A percentile compares a stretch with the other conserved stretches of the same genome.
Conservation (phyloP, 2,113 vertebrate genomes). For the Elgaria multicarinata region DNA sequence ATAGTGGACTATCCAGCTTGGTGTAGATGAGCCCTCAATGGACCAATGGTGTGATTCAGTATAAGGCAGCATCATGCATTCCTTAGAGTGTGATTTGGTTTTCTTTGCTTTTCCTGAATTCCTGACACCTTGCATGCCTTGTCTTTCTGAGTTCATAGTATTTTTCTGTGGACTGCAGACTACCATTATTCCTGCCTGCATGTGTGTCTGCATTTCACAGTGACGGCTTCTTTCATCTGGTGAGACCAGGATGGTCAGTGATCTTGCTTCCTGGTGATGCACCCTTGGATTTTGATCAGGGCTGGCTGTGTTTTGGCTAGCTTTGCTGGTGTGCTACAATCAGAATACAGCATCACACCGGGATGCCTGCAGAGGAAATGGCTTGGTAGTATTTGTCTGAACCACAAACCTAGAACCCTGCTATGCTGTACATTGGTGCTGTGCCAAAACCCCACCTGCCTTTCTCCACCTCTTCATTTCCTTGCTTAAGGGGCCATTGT, state of each 20-base stretch:
- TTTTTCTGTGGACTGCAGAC: not conserved
- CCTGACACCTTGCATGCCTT: too few relatives aligned
- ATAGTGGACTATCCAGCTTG: too few relatives aligned
- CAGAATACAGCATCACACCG: not conserved
- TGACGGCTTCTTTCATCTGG: not conserved
- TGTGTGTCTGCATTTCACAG: not conserved
- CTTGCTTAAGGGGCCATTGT: too few relatives aligned
- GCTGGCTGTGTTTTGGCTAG: not conserved
- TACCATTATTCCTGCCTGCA: not conserved
- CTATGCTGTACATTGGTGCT: fast-evolving
- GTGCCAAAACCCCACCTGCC: too few relatives aligned
- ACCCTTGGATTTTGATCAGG: not conserved
- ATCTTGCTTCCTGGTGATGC: not conserved
- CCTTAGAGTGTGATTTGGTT: too few relatives aligned
- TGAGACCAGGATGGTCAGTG: not conserved
- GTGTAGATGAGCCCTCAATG: too few relatives aligned
- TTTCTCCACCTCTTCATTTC: too few relatives aligned
- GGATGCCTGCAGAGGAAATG: not conserved
- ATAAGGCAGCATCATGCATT: too few relatives aligned
- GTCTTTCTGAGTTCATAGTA: too few relatives aligned
- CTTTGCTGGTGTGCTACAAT: not conserved
- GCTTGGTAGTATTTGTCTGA: fast-evolving
- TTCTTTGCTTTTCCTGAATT: too few relatives aligned
- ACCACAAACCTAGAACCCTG: fast-evolving
- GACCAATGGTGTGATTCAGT: too few relatives aligned